A percentile compares a stretch with the other conserved stretches of the same genome.
Evolutionary conservation across 2,888 invertebrate species (phyloP).

Genomic region (Ennomos erosarius): DNA sequence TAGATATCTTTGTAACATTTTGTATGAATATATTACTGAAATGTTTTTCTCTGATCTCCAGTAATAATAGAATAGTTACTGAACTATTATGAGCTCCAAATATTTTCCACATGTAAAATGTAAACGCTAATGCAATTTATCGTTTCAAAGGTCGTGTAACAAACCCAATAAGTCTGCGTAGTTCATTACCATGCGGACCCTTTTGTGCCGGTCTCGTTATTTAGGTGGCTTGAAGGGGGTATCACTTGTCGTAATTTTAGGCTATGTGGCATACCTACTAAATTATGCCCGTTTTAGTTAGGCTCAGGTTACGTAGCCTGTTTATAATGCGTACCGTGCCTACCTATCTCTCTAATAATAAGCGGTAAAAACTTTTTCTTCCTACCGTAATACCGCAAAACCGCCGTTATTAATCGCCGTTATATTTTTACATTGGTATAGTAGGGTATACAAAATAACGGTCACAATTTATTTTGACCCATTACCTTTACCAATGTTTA

Average conservation of each 20-base stretch:
- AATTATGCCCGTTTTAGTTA: slow-evolving; percentile 16
- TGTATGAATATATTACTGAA: no score
- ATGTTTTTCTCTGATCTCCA: no score
- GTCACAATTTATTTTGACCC: no score
- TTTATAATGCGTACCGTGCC: background rate
- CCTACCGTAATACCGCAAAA: no score
- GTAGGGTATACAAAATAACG: no score
- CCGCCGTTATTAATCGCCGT: no score
- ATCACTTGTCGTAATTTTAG: slow-evolving; percentile 42
- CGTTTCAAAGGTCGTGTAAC: slow-evolving; percentile 25
- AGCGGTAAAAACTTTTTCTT: no score
- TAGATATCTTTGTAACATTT: background rate
- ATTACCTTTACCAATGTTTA: no score
- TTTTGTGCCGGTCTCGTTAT: slow-evolving; percentile 44
- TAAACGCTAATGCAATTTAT: slow-evolving; percentile 29
- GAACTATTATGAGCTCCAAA: slow-evolving; percentile 12
- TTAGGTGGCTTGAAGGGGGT: slow-evolving; percentile 42
- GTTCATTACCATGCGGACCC: slow-evolving; percentile 43
- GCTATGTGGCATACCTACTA: slow-evolving; percentile 18
- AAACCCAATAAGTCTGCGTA: slow-evolving; percentile 41
- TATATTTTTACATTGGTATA: no score
- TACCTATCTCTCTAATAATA: background rate
- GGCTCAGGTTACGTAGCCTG: slow-evolving; percentile 9
- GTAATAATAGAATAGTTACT: no score
- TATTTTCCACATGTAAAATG: slow-evolving; percentile 16